Conservation (phyloP, 2,113 vertebrate genomes). For the Mirza zaza region DNA sequence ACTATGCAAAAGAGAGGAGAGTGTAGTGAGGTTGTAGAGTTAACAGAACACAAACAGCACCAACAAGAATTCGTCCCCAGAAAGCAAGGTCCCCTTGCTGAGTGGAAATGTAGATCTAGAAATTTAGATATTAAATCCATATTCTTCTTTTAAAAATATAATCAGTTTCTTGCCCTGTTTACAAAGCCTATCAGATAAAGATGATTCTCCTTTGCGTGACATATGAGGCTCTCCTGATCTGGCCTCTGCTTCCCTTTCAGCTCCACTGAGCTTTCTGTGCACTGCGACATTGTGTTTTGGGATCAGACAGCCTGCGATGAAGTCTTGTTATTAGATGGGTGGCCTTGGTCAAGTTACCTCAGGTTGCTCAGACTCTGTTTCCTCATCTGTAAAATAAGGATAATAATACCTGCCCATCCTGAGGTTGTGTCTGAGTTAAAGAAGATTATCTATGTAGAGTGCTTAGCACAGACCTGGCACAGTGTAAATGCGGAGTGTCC, state of each 20-base stretch:
- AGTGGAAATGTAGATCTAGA: not conserved
- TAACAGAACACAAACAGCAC: not conserved
- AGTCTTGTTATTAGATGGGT: not conserved
- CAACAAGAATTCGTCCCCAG: not conserved
- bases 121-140: not conserved
- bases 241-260: not conserved
- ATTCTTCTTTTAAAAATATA: not conserved
- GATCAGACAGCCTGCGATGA: not conserved
- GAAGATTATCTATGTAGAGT: not conserved
- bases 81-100: not conserved
- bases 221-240: not conserved
- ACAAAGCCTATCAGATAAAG: not conserved
- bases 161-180: not conserved
- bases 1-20: not conserved
- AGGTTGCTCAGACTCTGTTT: not conserved
- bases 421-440: not conserved
- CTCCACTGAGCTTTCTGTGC: not conserved
- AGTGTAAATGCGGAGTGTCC: rapidly evolving
- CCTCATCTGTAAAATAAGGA: constrained; percentile 1
- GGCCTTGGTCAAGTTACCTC: not conserved
- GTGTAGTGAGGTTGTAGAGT: not conserved
- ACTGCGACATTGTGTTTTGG: not conserved
- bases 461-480: not conserved
- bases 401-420: not conserved
- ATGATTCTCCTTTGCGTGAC: not conserved